Conservation (phyloP, 2,888 invertebrate species). For the Baccha elongata region DNA sequence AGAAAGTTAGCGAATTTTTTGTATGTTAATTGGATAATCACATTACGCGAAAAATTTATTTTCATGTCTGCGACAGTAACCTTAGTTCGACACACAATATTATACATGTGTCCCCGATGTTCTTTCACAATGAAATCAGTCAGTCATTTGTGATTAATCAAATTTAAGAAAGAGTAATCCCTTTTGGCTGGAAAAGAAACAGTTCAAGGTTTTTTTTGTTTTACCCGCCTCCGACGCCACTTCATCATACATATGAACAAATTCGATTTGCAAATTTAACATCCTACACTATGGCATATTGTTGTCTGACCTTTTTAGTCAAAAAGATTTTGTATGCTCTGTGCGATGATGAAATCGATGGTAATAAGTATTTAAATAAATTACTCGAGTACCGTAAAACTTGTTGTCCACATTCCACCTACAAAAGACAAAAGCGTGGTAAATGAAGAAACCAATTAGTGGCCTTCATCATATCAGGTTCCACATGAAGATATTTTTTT, state of each 20-base stretch:
- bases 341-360: slow-evolving; percentile 51
- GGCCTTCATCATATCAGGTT: slow-evolving; percentile 32
- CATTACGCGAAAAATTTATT: not conserved
- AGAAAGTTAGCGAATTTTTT: slow-evolving; percentile 52
- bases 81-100: not conserved
- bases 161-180: slow-evolving; percentile 23
- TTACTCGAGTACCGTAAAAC: slow-evolving; percentile 53
- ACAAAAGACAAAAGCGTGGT: slow-evolving; percentile 33
- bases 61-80: not conserved
- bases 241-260: too few relatives aligned
- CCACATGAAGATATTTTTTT: slow-evolving; percentile 11
- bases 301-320: slow-evolving; percentile 57
- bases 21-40: slow-evolving; percentile 54
- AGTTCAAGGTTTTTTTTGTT: slow-evolving; percentile 54
- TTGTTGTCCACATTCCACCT: slow-evolving; percentile 57
- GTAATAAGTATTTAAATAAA: slow-evolving; percentile 46
- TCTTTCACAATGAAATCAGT: slow-evolving; percentile 12
- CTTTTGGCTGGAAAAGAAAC: slow-evolving; percentile 2
- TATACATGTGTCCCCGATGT: not conserved
- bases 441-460: slow-evolving; percentile 46
- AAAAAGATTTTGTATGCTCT: slow-evolving; percentile 14
- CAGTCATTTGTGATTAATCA: slow-evolving; percentile 30
- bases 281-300: slow-evolving; percentile 48
- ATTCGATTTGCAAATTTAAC: slow-evolving; percentile 54
- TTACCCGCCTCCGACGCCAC: slow-evolving; percentile 5